Evolutionary conservation across 2,888 invertebrate genomes (phyloP).

Genomic region (Antitype chi): DNA sequence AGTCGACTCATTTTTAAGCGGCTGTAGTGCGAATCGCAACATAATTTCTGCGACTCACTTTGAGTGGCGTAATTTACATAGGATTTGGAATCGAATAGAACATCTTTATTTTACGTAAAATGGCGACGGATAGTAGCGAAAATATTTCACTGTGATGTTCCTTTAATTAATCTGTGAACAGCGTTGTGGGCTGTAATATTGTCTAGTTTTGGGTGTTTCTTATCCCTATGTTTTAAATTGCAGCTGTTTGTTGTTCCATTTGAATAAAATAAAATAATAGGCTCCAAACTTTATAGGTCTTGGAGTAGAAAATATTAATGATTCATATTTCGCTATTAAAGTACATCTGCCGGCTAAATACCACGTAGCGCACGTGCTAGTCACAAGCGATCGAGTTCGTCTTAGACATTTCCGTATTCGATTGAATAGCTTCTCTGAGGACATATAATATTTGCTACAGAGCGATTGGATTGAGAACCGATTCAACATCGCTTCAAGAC

Average conservation of each 20-base stretch:
- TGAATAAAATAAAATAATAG: background rate
- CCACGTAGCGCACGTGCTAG: background rate
- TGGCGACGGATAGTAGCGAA: background rate
- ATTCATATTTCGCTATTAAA: background rate
- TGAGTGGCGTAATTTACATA: background rate
- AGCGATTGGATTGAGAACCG: slow-evolving; percentile 3
- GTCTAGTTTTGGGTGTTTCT: too few relatives aligned
- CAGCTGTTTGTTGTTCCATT: too few relatives aligned
- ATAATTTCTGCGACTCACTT: background rate
- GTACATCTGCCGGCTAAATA: background rate
- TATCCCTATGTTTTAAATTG: too few relatives aligned
- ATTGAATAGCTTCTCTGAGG: background rate
- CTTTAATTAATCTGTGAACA: too few relatives aligned
- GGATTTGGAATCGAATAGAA: background rate
- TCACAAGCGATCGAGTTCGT: background rate
- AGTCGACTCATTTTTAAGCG: background rate
- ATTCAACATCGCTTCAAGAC: background rate
- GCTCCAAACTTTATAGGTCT: background rate
- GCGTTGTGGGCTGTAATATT: too few relatives aligned
- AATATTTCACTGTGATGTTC: too few relatives aligned
- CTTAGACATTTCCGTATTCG: background rate
- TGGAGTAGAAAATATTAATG: background rate
- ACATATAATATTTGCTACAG: slow-evolving; percentile 8
- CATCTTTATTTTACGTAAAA: too few relatives aligned
- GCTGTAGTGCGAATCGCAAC: background rate